Evolutionary conservation across 1,140 invertebrate species (phyloP), one percentile per base, ranked within the genome.

Genomic region (Ganaspis sp.): DNA sequence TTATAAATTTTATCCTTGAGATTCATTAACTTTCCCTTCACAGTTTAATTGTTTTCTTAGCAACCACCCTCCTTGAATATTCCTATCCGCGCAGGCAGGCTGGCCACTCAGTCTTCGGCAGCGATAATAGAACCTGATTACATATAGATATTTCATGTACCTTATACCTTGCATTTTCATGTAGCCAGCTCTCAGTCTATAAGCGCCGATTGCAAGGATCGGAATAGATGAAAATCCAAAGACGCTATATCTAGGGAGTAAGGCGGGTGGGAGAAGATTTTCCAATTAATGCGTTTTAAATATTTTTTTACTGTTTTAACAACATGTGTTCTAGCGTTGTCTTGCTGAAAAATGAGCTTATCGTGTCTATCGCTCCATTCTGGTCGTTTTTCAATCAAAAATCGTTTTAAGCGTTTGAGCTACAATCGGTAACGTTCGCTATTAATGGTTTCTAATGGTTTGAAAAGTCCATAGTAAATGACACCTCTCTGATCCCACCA

Each of bases 401-500:
- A 26, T 69, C 38, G 37, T 1, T 26, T 69, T 53, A 64, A 19
- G 12, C 29, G 40, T 6, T 45, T 53, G 1, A 53, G 15, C 12
- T 70, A 38, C n/a, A 19, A 29, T 70, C 58, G 34, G 70, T 70
- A 29, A 21, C 4, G 29, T 17, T n/a, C 11, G 4, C 64, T 40
- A 4, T 1, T 75, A 38, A 70, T 75, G 40, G 38, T 75, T 75
- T 75, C 64, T 3, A 72, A 73, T 23, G 53, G 80, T 38, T 38
- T 38, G 17, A 86, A 49, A 34, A 87, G 72, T 76, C 87, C 81
- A 79, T 87, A 85, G 77, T 83, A 87, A 12, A 87, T 69, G 29
- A 86, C 83, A 76, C 81, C 78, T 15, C 9, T 11, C 17, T 85
- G 83, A 77, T 87, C 78, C 81, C 84, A 85, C 80, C 80, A 86